Base-by-base conservation (phyloP, 2,113 vertebrate species). In the Montifringilla adamsi region DNA sequence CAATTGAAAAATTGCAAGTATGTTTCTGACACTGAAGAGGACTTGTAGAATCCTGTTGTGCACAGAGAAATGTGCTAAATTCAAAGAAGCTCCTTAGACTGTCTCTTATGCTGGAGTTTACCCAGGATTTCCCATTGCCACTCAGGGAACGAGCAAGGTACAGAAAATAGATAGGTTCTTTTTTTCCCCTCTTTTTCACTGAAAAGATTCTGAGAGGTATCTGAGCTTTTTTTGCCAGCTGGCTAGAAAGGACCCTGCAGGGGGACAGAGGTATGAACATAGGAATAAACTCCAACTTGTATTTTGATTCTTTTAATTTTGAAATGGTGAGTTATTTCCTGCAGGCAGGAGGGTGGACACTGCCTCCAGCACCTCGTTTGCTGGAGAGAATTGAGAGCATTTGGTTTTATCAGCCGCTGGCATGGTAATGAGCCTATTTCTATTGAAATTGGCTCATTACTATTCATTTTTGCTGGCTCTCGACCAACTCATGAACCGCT, bases 401-500 rank as follows among this genome's bases (percentile, higher is more conserved):
- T 98, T 98, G 97, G 97, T 97, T 98, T 98, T 97, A 97, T 98
- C 97, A 98, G 95, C 97, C 96, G 63, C 92, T 96, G 97, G 96
- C 95, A 98, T 96, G 95, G 97, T 97, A 98, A 98, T 98, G 97
- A 98, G 94, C 96, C 95, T 97, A 97, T 98, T 98, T 98, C 97
- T 97, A 97, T 98, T 98, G 97, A 97, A 98, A 98, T 97, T 97
- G 95, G 94, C 93, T 98, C 97, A 97, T 98, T 97, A 97, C 97
- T 97, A 97, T 98, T 98, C 97, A 97, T 97, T 98, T 98, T 97
- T 98, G 90, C 96, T 97, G 97, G 97, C 97, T 98, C 84, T 91
- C 90, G 83, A 98, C 97, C 98, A 97, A 98, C 97, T 98, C 94
- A 98, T 98, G 98, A 98, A 97, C 96, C 6, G 94, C 96, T 93